Conservation (phyloP, 92 coral and sea anemone species). For the Zoanthus solanderi region DNA sequence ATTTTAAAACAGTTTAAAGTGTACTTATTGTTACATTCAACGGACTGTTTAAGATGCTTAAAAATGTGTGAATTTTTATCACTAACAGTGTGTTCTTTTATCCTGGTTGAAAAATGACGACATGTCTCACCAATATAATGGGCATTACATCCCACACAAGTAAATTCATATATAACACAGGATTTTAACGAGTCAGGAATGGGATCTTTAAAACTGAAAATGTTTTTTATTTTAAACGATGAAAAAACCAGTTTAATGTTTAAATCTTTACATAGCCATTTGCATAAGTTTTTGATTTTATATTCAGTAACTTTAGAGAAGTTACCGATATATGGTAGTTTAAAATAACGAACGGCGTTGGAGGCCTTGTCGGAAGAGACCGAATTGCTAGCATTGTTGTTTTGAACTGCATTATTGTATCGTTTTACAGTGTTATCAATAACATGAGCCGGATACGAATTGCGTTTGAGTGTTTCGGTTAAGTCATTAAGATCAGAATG, state of each 20-base stretch:
- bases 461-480: constrained; percentile 36
- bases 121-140: no score
- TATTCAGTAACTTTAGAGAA: constrained; percentile 30
- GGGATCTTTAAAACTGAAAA: background rate
- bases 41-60: no score
- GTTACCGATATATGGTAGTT: background rate
- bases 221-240: background rate
- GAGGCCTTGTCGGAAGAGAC: constrained; percentile 1
- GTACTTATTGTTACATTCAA: no score
- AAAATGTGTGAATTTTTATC: no score
- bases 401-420: constrained; percentile 7
- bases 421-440: constrained; percentile 43
- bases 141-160: background rate
- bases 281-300: constrained; percentile 22
- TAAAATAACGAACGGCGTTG: background rate
- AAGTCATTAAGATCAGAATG: background rate
- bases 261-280: constrained; percentile 18
- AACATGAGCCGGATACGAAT: constrained; percentile 40
- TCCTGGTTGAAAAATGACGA: no score
- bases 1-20: no score
- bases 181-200: constrained; percentile 15
- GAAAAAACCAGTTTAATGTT: background rate
- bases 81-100: background rate
- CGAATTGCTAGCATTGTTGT: background rate
- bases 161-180: background rate